Evolutionary conservation across 2,888 invertebrate species (phyloP), one percentile per base, ranked within the genome.

Genomic region (Meghimatium bilineatum): DNA sequence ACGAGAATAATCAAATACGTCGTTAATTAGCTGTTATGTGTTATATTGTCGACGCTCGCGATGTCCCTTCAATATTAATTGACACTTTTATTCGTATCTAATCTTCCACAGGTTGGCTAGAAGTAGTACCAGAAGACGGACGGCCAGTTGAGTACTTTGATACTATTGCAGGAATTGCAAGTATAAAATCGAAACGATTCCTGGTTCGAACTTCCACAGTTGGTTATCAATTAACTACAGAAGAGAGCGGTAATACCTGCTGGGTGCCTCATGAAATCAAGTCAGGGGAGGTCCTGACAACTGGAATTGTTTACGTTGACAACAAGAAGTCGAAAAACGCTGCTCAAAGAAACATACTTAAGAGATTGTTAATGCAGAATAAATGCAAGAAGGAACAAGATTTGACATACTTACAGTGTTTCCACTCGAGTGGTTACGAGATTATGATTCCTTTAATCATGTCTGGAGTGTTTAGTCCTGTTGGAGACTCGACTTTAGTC

Each of bases 391-490:
- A 83, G 29, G 91, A 90, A 34, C 89, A 91, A 78, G 92, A 92
- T 29, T 77, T 92, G 38, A 91, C 90, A 82, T 92, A 92, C 85
- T 85, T 92, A 34, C 92, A 92, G 83, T 91, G 92, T 80, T 91
- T 90, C 85, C 90, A 91, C 85, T 38, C 82, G 60, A 85, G 86
- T 26, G 89, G 89, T 29, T 85, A 87, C 56, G 92, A 92, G 85
- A 90, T 91, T 38, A 92, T 91, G 91, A 89, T 92, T 34, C 91
- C 92, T 44, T 85, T 92, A 32, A 91, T 91, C 69, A 91, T 91
- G 91, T 89, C 91, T 1, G 92, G 92, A 10, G 89, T 92, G 12
- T 92, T 92, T 84, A 92, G 92, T 87, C 92, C 92, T 3, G 90
- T 92, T 17, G 92, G 91, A 3, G 90, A 92, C 75, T 86, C 88